Conservation (phyloP, 2,113 vertebrate genomes). For the Nerophis lumbriciformis region DNA sequence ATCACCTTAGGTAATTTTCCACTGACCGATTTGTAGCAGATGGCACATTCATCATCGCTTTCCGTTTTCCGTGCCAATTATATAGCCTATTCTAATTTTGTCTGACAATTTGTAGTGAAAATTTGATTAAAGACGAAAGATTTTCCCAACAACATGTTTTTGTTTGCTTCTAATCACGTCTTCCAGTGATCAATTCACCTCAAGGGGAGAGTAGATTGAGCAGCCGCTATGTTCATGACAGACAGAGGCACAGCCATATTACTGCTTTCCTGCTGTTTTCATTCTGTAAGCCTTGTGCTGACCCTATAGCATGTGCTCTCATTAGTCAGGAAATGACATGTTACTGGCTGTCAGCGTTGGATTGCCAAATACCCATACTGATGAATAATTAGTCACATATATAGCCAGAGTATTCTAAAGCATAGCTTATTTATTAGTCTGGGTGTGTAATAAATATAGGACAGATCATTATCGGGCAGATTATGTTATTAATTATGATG, state of each 20-base stretch:
- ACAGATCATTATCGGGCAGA: too few species aligned
- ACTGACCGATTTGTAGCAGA: conserved; percentile 12
- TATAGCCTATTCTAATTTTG: conserved; percentile 32
- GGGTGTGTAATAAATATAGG: too few species aligned
- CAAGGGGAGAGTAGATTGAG: conserved; percentile 44
- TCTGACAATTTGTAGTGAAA: conserved; percentile 12
- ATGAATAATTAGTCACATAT: not conserved
- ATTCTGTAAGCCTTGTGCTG: conserved; percentile 14
- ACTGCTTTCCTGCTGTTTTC: conserved; percentile 35
- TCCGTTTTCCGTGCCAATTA: conserved; percentile 25
- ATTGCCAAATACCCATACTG: not conserved
- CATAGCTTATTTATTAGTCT: too few species aligned
- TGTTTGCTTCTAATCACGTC: conserved; percentile 54
- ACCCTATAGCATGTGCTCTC: conserved; percentile 11
- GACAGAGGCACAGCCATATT: conserved; percentile 38
- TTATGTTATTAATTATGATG: too few species aligned
- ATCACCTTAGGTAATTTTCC: conserved; percentile 24
- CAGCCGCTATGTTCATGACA: conserved; percentile 58
- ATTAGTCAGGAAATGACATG: conserved; percentile 35
- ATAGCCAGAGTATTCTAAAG: not conserved
- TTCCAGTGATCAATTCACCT: conserved; percentile 53
- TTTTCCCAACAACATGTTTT: conserved; percentile 45
- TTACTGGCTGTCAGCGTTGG: conserved; percentile 7
- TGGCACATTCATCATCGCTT: conserved; percentile 26
- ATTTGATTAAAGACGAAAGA: conserved; percentile 47